A percentile compares a stretch with the other conserved stretches of the same genome.
Conservation (phyloP, 92 coral and sea anemone genomes). For the Desmophyllum pertusum region DNA sequence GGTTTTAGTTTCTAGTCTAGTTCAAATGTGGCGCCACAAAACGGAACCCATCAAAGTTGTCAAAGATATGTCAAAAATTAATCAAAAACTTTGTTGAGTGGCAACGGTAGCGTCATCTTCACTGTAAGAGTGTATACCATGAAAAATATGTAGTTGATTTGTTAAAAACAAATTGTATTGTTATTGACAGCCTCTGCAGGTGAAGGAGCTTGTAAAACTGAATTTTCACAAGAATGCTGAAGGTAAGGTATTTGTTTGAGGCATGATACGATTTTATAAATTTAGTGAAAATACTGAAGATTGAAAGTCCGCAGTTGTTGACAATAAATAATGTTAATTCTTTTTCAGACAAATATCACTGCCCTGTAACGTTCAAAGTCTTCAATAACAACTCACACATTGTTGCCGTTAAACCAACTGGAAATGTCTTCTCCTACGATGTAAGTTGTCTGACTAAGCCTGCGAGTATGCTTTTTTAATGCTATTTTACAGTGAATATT, state of each 20-base stretch:
- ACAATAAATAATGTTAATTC: background rate
- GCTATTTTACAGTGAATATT: background rate
- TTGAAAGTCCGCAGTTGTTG: background rate
- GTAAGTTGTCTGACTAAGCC: no score
- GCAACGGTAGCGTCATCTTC: no score
- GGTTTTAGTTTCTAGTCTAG: no score
- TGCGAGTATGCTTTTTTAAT: no score
- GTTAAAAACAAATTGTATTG: no score
- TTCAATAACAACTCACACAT: conserved; percentile 89
- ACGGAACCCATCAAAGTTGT: no score
- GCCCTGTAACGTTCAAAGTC: conserved; percentile 97
- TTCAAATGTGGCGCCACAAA: no score
- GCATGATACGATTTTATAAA: no score
- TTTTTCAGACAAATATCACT: conserved; percentile 81
- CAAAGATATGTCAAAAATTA: no score
- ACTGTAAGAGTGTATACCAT: no score
- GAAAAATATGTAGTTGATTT: no score
- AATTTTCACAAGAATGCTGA: conserved; percentile 96
- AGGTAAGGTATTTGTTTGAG: conserved; percentile 51
- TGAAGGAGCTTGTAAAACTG: conserved; percentile 81
- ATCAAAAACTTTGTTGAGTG: no score
- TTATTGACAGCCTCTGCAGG: conserved; percentile 79
- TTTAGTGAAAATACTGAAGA: background rate
- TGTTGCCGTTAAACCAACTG: conserved; percentile 93
- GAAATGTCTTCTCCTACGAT: conserved; percentile 92